Evolutionary conservation across 2,888 invertebrate species (phyloP), one percentile per base, ranked within the genome.

Genomic region (Orchesellides sinensis): DNA sequence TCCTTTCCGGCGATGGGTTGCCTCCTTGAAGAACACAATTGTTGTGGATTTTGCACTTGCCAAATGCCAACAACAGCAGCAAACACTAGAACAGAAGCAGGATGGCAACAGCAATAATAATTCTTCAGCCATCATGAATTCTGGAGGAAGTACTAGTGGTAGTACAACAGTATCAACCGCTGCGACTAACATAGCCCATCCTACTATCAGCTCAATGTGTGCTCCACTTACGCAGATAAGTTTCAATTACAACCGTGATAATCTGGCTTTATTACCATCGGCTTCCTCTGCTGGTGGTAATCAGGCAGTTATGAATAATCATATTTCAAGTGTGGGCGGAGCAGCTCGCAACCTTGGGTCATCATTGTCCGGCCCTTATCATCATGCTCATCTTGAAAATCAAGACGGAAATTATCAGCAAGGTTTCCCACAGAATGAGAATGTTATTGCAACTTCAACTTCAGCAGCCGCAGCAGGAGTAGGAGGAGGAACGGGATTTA

Each of bases 1-100:
- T 88, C 93, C 94, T 89, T 95, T 95, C 89, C 93, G 95, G 88
- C 93, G 92, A 88, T 97, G 96, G 94, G 92, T 96, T 89, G 93
- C 93, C 88, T 93, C 93, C 84, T 56, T 78, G n/a, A 95, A 95
- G 90, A 92, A 93, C 65, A 94, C 94, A 81, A 96, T 96, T 92
- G 95, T 97, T 70, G 92, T 93, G 86, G 96, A 96, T 70, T 84
- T 80, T 56, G 27, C 80, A 47, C 52, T 83, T 23, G 80, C 84
- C 63, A 86, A 75, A 56, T 87, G 87, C 69, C 83, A 82, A 66
- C 47, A 47, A n/a, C 54, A 25, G 52, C 52, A 52, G 2, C 25
- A n/a, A 23, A 12, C 27, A 35, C 17, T 66, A 59, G 45, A 72
- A 6, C 27, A 47, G 19, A 63, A 32, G 47, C 70, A 78, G 52